Conservation (phyloP, 2,888 invertebrate species). For the Coelopa pilipes region DNA sequence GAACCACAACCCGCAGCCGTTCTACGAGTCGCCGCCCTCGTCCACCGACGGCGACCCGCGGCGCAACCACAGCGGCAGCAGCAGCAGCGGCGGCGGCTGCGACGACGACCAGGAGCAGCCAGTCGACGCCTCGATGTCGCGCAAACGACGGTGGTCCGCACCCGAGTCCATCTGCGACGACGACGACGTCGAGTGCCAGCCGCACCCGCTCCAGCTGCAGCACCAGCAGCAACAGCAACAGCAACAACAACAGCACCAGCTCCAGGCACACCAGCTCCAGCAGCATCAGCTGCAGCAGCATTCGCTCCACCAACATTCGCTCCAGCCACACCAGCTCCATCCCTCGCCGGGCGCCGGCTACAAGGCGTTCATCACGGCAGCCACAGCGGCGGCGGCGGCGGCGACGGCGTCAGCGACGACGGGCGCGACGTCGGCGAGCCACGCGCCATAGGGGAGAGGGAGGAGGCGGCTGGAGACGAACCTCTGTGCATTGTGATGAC, state of each 20-base stretch:
- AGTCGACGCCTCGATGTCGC: conserved; percentile 55
- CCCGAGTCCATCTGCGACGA: conserved; percentile 68
- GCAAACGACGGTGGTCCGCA: conserved; percentile 68
- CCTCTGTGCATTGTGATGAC: too few relatives aligned
- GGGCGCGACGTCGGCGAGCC: neutral
- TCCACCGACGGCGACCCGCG: conserved; percentile 39
- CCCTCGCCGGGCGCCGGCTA: conserved; percentile 33
- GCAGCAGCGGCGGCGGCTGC: conserved; percentile 33
- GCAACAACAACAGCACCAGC: conserved; percentile 59
- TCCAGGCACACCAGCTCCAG: conserved; percentile 39
- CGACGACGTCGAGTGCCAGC: conserved; percentile 46
- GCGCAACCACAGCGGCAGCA: conserved; percentile 38
- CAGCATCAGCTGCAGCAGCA: conserved; percentile 40
- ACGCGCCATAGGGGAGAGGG: neutral
- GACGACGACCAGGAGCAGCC: conserved; percentile 43
- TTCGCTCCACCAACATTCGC: conserved; percentile 39
- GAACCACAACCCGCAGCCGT: conserved; percentile 43
- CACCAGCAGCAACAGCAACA: conserved; percentile 56
- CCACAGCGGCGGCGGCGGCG: conserved; percentile 7
- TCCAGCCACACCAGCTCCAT: conserved; percentile 40
- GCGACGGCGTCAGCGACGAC: neutral
- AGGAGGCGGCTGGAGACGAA: neutral
- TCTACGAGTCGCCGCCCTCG: conserved; percentile 43
- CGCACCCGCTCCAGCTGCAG: conserved; percentile 39
- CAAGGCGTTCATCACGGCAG: conserved; percentile 30